phyloP scores from a whole-genome alignment of 2,888 invertebrate genomes.

The Aelia acuminata region DNA sequence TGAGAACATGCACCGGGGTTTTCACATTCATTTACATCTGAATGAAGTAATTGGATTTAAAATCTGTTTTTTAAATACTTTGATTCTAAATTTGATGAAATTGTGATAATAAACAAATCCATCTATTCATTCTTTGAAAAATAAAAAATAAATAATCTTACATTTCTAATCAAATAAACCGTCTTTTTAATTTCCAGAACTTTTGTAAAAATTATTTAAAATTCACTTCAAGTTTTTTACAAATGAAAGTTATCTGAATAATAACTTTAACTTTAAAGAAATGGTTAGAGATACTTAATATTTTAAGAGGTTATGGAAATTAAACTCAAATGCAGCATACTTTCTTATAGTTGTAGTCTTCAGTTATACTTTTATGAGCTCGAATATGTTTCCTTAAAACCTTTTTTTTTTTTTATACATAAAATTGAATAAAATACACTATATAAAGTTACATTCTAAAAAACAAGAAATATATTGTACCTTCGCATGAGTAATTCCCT shows the following conservation, averaged over 20 bases:
- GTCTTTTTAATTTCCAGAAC: background rate
- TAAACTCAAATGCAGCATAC: background rate
- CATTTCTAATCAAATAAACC: background rate
- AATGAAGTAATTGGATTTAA: constrained; percentile 67
- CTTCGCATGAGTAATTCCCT: constrained; percentile 88
- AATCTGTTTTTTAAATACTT: background rate
- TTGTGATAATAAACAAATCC: background rate
- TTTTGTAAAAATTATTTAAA: background rate
- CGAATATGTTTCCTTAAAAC: background rate
- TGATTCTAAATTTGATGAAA: background rate
- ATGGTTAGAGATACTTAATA: no score
- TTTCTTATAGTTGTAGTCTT: background rate
- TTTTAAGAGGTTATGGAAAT: background rate
- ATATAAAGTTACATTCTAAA: background rate
- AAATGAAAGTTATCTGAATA: no score
- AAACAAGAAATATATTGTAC: constrained; percentile 77
- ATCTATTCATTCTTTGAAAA: background rate
- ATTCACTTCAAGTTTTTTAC: no score
- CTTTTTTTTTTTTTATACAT: background rate
- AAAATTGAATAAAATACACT: background rate
- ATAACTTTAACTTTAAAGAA: no score
- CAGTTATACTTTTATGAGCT: background rate
- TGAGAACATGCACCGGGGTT: constrained; percentile 93
- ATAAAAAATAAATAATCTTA: background rate
- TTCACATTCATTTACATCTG: constrained; percentile 94